phyloP scores from a whole-genome alignment of 2,113 vertebrate genomes.

The Sphyrna mokarran region DNA sequence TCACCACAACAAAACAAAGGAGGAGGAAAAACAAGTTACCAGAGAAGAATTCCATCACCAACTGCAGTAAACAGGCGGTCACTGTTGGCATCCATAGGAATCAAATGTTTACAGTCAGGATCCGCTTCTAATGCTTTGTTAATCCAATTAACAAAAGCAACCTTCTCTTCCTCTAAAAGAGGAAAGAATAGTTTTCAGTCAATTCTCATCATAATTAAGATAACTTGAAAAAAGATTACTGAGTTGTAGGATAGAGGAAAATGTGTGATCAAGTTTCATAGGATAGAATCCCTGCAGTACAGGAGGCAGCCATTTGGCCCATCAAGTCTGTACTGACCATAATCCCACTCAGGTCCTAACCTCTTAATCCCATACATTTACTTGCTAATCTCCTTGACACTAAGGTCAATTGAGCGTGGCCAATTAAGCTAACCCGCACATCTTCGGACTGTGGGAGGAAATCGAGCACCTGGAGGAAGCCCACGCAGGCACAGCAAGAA shows the following conservation, averaged over 20 bases:
- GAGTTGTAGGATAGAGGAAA: neutral
- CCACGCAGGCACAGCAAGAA: too few species aligned
- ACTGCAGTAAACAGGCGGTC: constrained; percentile 83
- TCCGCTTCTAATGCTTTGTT: constrained; percentile 88
- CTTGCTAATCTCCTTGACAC: too few species aligned
- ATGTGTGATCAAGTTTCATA: neutral
- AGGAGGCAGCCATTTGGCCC: too few species aligned
- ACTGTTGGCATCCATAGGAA: constrained; percentile 80
- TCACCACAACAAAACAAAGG: neutral
- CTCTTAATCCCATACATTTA: too few species aligned
- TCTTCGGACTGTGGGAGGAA: too few species aligned
- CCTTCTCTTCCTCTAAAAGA: constrained; percentile 86
- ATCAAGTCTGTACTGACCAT: too few species aligned
- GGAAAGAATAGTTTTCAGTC: neutral
- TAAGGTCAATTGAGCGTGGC: too few species aligned
- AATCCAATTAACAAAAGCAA: constrained; percentile 96
- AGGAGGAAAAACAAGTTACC: constrained; percentile 54
- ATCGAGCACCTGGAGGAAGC: too few species aligned
- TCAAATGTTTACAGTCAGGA: constrained; percentile 76
- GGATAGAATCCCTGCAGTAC: too few species aligned
- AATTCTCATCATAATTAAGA: neutral
- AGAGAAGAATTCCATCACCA: constrained; percentile 86
- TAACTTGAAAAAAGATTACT: neutral
- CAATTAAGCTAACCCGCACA: too few species aligned
- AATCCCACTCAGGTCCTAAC: too few species aligned